Evolutionary conservation across 2,797 vertebrate genomes (phyloP), one percentile per base, ranked within the genome.

Genomic region (Amblyraja radiata): DNA sequence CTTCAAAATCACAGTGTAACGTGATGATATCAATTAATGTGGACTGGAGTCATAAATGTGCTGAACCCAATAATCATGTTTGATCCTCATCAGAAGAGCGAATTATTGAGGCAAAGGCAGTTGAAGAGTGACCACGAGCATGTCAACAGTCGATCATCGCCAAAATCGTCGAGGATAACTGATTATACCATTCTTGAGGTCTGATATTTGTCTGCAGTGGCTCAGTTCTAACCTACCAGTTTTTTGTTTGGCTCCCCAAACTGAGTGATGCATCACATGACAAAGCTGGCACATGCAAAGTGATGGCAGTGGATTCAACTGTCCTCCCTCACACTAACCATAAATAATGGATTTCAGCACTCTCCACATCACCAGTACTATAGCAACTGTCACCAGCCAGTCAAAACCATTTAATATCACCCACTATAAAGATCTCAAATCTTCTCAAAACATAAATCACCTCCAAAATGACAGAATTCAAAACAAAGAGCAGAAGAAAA

Each of bases 361-460:
- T 88, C 84, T 88, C 61, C 84, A 88, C 84, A 88, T 88, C 84
- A 88, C 84, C 61, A 65, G 61, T 68, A 88, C 84, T 88, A 88
- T 68, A 88, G 84, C 61, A 88, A 88, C 84, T 76, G 71, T 76
- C 68, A 92, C 23, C 90, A 92, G 90, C 68, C 68, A 92, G 90
- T 92, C 90, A 92, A 92, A 92, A 92, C 39, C 90, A 92, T 46
- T 73, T 73, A 92, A 76, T 76, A 74, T 92, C 36, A 76, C 84
- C 68, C 6, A 58, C 65, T 74, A 73, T 92, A 92, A 92, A 74
- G 90, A 92, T 76, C 39, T 92, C 68, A 92, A 76, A 92, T 92
- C 36, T 92, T 92, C 68, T 92, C 90, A 74, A 76, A 92, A 92
- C 90, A 92, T 92, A 92, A 92, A 74, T 92, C 90, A 92, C 71